phyloP scores from a whole-genome alignment of 2,797 vertebrate genomes.

The Micromesistius poutassou region DNA sequence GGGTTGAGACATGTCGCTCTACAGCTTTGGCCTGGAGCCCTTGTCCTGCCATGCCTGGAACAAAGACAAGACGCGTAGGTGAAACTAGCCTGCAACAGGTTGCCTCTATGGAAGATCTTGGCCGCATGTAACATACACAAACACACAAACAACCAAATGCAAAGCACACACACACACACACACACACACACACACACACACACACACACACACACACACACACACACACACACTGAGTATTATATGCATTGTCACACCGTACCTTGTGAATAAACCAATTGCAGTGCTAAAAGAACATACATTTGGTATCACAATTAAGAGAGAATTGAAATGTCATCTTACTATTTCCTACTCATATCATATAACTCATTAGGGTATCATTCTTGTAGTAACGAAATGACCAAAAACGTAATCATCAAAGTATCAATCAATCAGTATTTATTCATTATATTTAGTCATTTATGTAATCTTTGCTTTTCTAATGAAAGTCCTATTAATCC shows the following conservation, averaged over 20 bases:
- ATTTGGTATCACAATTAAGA: neutral
- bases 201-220: neutral
- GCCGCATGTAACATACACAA: neutral
- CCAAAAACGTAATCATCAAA: neutral
- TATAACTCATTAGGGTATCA: neutral
- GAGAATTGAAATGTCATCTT: neutral
- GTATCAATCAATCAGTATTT: neutral
- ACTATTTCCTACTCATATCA: neutral
- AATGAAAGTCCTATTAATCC: neutral
- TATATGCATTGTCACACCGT: neutral
- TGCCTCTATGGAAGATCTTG: neutral
- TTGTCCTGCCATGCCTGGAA: constrained; percentile 81
- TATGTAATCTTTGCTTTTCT: neutral
- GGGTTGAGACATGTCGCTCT: constrained; percentile 73
- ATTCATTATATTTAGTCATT: no score
- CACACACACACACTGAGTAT: neutral
- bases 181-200: no score
- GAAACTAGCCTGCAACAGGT: constrained; percentile 10
- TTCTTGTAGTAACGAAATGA: neutral
- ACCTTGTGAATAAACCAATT: neutral
- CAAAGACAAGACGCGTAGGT: constrained; percentile 71
- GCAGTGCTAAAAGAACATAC: neutral
- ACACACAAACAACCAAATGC: neutral
- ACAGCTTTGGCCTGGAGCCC: constrained; percentile 78
- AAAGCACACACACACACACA: no score